Evolutionary conservation across 92 coral and sea anemone species (phyloP).

Genomic region (Zoanthus gigantus): DNA sequence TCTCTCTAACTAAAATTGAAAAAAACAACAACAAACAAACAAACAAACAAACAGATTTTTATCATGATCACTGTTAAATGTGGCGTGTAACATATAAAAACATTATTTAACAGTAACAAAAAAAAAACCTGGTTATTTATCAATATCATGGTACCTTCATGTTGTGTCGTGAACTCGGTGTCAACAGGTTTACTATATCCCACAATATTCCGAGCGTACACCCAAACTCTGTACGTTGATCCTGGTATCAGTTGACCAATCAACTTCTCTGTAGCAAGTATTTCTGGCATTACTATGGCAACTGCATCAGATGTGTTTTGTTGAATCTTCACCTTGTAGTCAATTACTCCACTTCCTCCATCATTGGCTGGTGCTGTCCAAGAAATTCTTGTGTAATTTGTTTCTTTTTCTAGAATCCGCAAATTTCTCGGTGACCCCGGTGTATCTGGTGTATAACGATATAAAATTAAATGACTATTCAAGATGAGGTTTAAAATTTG

Average conservation of each 20-base stretch:
- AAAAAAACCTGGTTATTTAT: too few species aligned
- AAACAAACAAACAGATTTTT: too few species aligned
- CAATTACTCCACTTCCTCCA: neutral
- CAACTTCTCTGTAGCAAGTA: neutral
- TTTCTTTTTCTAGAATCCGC: neutral
- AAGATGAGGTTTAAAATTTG: too few species aligned
- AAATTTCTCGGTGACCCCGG: neutral
- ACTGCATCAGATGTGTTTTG: neutral
- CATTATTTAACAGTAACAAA: too few species aligned
- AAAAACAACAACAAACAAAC: too few species aligned
- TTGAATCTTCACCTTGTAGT: neutral
- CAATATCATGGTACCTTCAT: neutral
- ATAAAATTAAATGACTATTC: too few species aligned
- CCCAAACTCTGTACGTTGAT: neutral
- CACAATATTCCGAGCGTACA: slow-evolving; percentile 8
- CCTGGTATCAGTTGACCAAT: slow-evolving; percentile 8
- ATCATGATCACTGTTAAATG: too few species aligned
- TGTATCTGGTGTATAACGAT: neutral
- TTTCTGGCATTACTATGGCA: neutral
- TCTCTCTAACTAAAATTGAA: neutral
- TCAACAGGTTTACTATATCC: neutral
- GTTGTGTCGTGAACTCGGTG: neutral
- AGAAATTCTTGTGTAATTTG: neutral
- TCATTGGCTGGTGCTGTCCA: neutral
- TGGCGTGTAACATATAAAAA: too few species aligned